Evolutionary conservation across 1,140 invertebrate genomes (phyloP).

Genomic region (Papilio glaucus): DNA sequence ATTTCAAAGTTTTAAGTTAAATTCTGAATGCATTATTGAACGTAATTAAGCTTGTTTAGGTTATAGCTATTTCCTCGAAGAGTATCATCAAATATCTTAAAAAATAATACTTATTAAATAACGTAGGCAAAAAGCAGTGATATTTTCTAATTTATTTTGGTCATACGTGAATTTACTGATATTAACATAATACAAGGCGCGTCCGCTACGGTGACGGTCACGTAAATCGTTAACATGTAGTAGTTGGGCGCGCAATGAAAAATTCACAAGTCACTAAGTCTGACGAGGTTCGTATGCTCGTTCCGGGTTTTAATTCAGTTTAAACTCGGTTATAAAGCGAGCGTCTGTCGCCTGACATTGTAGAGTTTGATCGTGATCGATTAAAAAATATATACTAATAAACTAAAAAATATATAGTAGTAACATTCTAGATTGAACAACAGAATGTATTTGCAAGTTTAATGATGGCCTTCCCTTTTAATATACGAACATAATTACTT

Average conservation of each 20-base stretch:
- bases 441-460: background rate
- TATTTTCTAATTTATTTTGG: background rate
- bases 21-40: too few relatives aligned
- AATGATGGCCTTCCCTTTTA: background rate
- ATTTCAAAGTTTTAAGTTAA: too few relatives aligned
- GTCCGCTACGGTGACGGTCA: conserved; percentile 17
- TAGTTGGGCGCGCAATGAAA: conserved; percentile 37
- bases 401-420: too few relatives aligned
- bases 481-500: too few relatives aligned
- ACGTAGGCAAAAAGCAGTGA: background rate
- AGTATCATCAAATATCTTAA: too few relatives aligned
- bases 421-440: background rate
- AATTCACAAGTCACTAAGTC: conserved; percentile 31
- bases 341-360: conserved; percentile 4
- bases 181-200: conserved; percentile 29
- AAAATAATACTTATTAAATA: too few relatives aligned
- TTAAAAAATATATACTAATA: conserved; percentile 2
- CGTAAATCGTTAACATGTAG: conserved; percentile 37
- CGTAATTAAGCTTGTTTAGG: background rate
- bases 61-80: background rate
- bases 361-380: background rate
- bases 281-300: conserved; percentile 15
- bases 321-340: conserved; percentile 24
- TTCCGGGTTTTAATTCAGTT: conserved; percentile 32
- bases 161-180: conserved; percentile 18